Evolutionary conservation across 2,113 vertebrate species (phyloP), one percentile per base, ranked within the genome.

Genomic region (Tringa solitaria): DNA sequence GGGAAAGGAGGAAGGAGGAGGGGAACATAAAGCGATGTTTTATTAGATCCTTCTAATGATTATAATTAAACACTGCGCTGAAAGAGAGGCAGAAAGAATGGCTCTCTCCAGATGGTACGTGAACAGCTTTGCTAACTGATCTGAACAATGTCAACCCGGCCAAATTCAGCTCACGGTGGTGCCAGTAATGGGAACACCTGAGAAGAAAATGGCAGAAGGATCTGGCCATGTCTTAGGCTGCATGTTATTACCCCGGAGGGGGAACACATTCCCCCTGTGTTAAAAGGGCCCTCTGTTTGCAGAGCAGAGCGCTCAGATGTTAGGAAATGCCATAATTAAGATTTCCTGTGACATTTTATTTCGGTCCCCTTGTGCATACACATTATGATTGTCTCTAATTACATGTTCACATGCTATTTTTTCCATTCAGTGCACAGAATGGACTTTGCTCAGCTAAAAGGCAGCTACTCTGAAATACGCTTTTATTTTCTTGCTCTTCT

Each of bases 141-240:
- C 37, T 2, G 56, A 94, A 84, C 82, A 89, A 76, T 59, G 78
- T 76, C 63, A 64, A 50, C 69, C 37, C 1, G 15, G 59, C 51
- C 92, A 72, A 81, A 87, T 68, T 84, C 76, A 63, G 48, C 64
- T 75, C 80, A 56, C 24, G 7, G 50, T 24, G 45, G 53, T 64
- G 48, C 65, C 65, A n/a, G 46, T 86, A 96, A 93, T 78, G 56
- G 73, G 86, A 92, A 96, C 84, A 94, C 83, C 89, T 95, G 73
- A 96, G 83, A 92, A 79, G 89, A 95, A 95, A 97, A 89, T 56
- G 83, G 80, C 72, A 90, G 73, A 92, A 90, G 83, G 60, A 90
- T 75, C 53, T 68, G 77, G 53, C 73, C 80, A 43, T 53, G 48
- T 45, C 86, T 92, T 78, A 48, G 33, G 35, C 37, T 74, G 35